Evolutionary conservation across 1,140 invertebrate genomes (phyloP).

Genomic region (Odontomachus brunneus): DNA sequence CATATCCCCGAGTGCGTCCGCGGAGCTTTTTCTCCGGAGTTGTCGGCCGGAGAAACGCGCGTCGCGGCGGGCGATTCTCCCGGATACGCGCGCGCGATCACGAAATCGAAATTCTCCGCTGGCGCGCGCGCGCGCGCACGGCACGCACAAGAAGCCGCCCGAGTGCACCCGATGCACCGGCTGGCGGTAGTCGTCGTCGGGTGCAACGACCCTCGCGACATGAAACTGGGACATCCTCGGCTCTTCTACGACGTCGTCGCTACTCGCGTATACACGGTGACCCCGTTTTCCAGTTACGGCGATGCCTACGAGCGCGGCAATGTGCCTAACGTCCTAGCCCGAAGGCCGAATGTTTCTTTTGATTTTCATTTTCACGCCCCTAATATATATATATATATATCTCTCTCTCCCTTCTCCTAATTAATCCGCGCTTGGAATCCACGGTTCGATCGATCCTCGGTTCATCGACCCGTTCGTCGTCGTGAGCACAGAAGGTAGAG

Average conservation of each 20-base stretch:
- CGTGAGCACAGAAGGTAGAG: not conserved
- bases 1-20: too few relatives aligned
- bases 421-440: conserved; percentile 3
- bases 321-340: not conserved
- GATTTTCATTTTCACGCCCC: conserved; percentile 52
- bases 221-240: conserved; percentile 73
- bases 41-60: too few relatives aligned
- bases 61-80: conserved; percentile 25
- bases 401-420: conserved; percentile 1
- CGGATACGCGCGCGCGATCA: conserved; percentile 66
- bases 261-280: conserved; percentile 66
- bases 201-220: conserved; percentile 67
- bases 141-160: not conserved
- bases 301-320: conserved; percentile 24
- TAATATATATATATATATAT: too few relatives aligned
- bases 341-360: conserved; percentile 56
- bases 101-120: conserved; percentile 66
- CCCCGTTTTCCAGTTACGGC: conserved; percentile 69
- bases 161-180: conserved; percentile 36
- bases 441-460: not conserved
- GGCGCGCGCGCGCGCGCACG: not conserved
- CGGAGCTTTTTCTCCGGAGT: too few relatives aligned
- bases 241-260: conserved; percentile 68
- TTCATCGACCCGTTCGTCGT: not conserved
- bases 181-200: conserved; percentile 29